Conservation (phyloP, 2,888 invertebrate species). For the Callyntrura guangdongensis region DNA sequence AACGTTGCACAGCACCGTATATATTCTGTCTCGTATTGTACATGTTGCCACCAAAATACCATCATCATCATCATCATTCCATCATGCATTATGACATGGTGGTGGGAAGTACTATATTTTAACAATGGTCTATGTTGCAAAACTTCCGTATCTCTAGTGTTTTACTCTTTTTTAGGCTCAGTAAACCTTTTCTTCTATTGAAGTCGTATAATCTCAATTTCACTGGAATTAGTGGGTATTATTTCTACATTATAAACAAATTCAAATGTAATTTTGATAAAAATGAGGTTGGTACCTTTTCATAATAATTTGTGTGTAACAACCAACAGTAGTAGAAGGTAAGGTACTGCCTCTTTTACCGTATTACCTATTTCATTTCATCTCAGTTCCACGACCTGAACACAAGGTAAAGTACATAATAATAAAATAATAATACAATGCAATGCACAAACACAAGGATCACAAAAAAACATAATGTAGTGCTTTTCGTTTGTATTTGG, state of each 20-base stretch:
- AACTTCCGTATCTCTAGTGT: conserved; percentile 49
- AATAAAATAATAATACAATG: background rate
- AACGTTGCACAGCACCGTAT: conserved; percentile 21
- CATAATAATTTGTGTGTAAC: background rate
- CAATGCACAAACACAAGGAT: conserved; percentile 1
- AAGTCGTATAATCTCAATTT: conserved; percentile 49
- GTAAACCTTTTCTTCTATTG: conserved; percentile 30
- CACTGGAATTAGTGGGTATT: conserved; percentile 55
- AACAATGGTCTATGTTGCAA: conserved; percentile 25
- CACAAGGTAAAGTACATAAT: background rate
- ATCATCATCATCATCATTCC: too few relatives aligned
- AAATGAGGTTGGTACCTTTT: conserved; percentile 15
- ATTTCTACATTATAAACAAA: background rate
- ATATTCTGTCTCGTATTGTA: conserved; percentile 2
- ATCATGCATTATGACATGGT: too few relatives aligned
- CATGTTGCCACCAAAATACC: too few relatives aligned
- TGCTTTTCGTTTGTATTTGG: too few relatives aligned
- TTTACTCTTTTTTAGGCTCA: conserved; percentile 28
- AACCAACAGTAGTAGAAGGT: background rate
- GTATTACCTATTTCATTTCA: too few relatives aligned
- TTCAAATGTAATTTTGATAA: background rate
- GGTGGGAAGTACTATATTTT: conserved; percentile 5
- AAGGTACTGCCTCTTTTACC: background rate
- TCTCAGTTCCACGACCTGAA: conserved; percentile 55
- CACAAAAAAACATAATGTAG: background rate